A percentile compares a stretch with the other conserved stretches of the same genome.
Conservation (phyloP, 1,140 invertebrate species). For the Philotrypesis tridentata region DNA sequence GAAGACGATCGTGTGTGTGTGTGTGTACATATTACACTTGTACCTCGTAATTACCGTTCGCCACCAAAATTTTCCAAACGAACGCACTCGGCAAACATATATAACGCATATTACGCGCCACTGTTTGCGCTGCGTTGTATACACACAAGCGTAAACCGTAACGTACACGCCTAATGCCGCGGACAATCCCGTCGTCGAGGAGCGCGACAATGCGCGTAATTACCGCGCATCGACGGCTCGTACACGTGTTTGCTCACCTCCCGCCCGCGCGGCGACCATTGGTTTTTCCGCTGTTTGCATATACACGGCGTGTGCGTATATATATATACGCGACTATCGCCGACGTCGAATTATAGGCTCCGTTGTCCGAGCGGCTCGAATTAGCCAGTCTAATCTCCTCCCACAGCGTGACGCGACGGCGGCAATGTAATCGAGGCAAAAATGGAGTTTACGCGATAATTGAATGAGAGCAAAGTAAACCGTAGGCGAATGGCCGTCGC, state of each 20-base stretch:
- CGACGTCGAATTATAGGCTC: too few species aligned
- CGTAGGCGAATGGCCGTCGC: slow-evolving; percentile 5
- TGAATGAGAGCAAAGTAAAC: slow-evolving; percentile 47
- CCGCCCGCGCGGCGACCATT: neutral
- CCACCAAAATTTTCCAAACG: neutral
- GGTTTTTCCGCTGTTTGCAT: neutral
- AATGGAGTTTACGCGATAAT: slow-evolving; percentile 43
- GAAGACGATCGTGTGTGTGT: neutral
- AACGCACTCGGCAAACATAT: neutral
- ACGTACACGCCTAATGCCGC: too few species aligned
- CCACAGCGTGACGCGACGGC: too few species aligned
- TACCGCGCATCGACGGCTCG: neutral
- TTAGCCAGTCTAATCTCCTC: slow-evolving; percentile 5
- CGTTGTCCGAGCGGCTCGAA: neutral
- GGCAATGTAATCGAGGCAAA: slow-evolving; percentile 34
- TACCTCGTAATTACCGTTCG: too few species aligned
- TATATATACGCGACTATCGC: too few species aligned
- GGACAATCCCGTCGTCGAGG: neutral
- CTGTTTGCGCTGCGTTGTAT: too few species aligned
- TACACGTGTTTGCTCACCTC: neutral
- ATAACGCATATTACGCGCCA: too few species aligned
- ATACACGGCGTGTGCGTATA: too few species aligned
- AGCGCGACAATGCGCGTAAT: neutral
- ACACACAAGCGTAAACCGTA: too few species aligned
- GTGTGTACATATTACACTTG: too few species aligned